Base-by-base conservation (phyloP, 2,888 invertebrate species). In the Cephus nigrinus region DNA sequence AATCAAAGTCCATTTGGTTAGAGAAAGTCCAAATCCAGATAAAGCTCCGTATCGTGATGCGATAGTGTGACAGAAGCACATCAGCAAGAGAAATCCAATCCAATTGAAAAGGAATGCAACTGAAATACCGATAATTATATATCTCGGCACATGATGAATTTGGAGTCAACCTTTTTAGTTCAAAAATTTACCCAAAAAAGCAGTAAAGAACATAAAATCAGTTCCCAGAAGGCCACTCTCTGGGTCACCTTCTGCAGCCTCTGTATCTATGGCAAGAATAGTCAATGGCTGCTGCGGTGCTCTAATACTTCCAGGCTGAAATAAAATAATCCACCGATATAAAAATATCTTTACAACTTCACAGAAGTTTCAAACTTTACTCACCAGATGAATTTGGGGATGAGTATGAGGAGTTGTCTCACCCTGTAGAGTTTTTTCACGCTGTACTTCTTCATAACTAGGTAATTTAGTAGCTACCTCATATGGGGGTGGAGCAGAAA, bases 71-170 rank as follows among this genome's bases (percentile, higher is more conserved):
- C 97, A 97, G 93, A 98, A 97, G 89, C 98, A 98, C 94, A 98
- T 96, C 85, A 98, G 93, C 89, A 98, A 93, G 85, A 98, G 93
- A 92, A 98, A 98, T 23, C 98, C 98, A 90, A 98, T 95, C 98
- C 98, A 98, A 93, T 98, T 98, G 93, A 98, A 98, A 75, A 98
- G 94, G 93, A 98, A 98, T 86, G 98, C 97, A 91, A 98, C 98
- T 97, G 93, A 73, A 93, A 93, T 68, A 68, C 11, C 55, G 9
- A 55, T 9, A 55, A 2, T 23, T 55, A 23, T 4, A 68, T 68
- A 23, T 55, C 23, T 55, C 15, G 55, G 9, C 23, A 55, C 23
- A 5, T 23, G 23, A 9, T 9, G 55, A 55, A 23, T 9, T 55
- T 9, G 9, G 23, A 55, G 5, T 23, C 9, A 55, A 23, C 5